A percentile compares a stretch with the other conserved stretches of the same genome.
phyloP scores from a whole-genome alignment of 2,888 invertebrate species.

The Parascotia fuliginaria region DNA sequence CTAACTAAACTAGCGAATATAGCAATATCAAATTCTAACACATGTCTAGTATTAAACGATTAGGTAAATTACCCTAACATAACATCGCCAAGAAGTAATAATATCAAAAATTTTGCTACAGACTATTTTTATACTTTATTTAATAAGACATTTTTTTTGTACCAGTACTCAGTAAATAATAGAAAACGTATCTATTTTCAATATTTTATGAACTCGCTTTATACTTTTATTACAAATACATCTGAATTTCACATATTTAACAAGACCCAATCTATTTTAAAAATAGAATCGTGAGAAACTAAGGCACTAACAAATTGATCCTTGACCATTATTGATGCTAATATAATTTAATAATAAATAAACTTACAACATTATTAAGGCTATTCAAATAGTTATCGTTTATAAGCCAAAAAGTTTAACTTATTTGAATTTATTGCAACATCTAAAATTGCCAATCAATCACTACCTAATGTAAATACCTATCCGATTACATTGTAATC shows the following conservation, averaged over 20 bases:
- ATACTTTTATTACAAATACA: too few relatives aligned
- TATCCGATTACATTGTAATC: not conserved
- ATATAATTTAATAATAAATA: not conserved
- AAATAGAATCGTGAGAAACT: too few relatives aligned
- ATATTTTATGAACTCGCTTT: too few relatives aligned
- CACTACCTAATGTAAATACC: not conserved
- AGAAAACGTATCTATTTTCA: too few relatives aligned
- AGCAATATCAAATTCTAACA: too few relatives aligned
- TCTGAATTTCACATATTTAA: too few relatives aligned
- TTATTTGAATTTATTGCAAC: not conserved
- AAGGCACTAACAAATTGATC: not conserved
- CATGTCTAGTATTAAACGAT: not conserved
- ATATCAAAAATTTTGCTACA: too few relatives aligned
- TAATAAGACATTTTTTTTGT: not conserved
- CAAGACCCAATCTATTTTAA: too few relatives aligned
- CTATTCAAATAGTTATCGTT: too few relatives aligned
- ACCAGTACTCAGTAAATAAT: not conserved
- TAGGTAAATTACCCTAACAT: not conserved
- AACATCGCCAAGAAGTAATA: not conserved
- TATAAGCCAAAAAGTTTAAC: not conserved
- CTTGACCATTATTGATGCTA: not conserved
- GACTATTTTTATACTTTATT: not conserved
- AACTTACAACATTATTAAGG: not conserved
- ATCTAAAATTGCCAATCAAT: not conserved
- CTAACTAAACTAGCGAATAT: constrained; percentile 3